Evolutionary conservation across 2,113 vertebrate species (phyloP).

Genomic region (Tor tambroides): DNA sequence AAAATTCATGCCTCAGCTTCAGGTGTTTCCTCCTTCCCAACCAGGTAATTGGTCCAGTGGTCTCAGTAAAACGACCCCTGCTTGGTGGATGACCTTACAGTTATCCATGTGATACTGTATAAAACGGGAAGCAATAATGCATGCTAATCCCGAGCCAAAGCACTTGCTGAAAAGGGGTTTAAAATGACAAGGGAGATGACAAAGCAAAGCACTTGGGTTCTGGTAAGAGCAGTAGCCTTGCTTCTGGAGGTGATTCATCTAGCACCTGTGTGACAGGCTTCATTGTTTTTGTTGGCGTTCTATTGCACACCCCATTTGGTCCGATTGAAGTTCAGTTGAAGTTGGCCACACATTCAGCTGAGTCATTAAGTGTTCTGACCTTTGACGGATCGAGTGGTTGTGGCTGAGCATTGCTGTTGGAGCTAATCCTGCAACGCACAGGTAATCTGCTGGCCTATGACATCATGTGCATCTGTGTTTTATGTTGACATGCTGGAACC

Average conservation of each 20-base stretch:
- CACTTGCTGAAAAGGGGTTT: slow-evolving; percentile 25
- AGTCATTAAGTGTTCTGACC: slow-evolving; percentile 60
- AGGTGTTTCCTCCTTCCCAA: slow-evolving; percentile 58
- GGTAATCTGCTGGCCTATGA: slow-evolving; percentile 30
- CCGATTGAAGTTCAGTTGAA: slow-evolving; percentile 42
- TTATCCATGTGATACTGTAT: slow-evolving; percentile 44
- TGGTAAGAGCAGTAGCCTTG: slow-evolving; percentile 8
- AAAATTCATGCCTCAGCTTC: slow-evolving; percentile 61
- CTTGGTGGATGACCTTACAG: slow-evolving; percentile 33
- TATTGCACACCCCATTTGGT: slow-evolving; percentile 39
- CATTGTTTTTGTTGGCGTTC: slow-evolving; percentile 50
- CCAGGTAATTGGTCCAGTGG: slow-evolving; percentile 47
- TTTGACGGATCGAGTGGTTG: slow-evolving; percentile 46
- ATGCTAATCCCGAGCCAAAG: slow-evolving; percentile 21
- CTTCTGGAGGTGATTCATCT: slow-evolving; percentile 47
- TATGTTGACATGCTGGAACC: slow-evolving; percentile 24
- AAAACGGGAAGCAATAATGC: slow-evolving; percentile 42
- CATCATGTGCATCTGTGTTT: slow-evolving; percentile 38
- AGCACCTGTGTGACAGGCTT: slow-evolving; percentile 39
- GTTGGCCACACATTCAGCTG: slow-evolving; percentile 62
- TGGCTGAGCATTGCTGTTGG: slow-evolving; percentile 36
- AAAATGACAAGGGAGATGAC: slow-evolving; percentile 43
- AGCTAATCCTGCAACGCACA: slow-evolving; percentile 17
- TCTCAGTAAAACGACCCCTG: slow-evolving; percentile 49
- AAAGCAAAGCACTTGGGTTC: slow-evolving; percentile 49